Conservation (phyloP, 2,888 invertebrate species). For the Mimachlamys varia region DNA sequence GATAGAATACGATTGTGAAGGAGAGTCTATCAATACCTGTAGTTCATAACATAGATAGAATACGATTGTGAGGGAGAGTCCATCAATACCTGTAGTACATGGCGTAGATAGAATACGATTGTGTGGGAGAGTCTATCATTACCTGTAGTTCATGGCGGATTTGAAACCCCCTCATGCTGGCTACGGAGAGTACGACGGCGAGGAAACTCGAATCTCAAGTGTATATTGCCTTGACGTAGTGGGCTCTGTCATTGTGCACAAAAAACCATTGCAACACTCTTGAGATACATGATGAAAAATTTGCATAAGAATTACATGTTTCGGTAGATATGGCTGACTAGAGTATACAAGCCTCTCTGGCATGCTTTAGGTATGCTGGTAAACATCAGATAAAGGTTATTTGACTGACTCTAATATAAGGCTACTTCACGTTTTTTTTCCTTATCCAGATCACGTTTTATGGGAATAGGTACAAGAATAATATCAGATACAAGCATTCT, state of each 20-base stretch:
- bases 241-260: not conserved
- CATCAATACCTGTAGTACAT: too few species aligned
- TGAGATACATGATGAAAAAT: conserved; percentile 3
- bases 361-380: not conserved
- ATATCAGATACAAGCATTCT: conserved; percentile 16
- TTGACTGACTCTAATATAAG: not conserved
- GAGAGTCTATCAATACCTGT: too few species aligned
- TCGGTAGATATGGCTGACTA: not conserved
- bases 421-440: not conserved
- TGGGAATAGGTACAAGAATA: not conserved
- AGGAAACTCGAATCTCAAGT: too few species aligned
- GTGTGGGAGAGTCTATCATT: too few species aligned
- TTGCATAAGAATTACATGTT: not conserved
- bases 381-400: not conserved
- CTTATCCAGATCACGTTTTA: not conserved
- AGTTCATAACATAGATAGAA: too few species aligned
- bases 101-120: too few species aligned
- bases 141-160: too few species aligned
- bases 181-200: too few species aligned
- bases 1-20: too few species aligned
- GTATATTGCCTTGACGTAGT: too few species aligned
- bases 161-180: too few species aligned
- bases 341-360: not conserved
- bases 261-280: not conserved
- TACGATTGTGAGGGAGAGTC: too few species aligned